A percentile compares a stretch with the other conserved stretches of the same genome.
Evolutionary conservation across 2,888 invertebrate genomes (phyloP).

Genomic region (Hyposoter didymator): DNA sequence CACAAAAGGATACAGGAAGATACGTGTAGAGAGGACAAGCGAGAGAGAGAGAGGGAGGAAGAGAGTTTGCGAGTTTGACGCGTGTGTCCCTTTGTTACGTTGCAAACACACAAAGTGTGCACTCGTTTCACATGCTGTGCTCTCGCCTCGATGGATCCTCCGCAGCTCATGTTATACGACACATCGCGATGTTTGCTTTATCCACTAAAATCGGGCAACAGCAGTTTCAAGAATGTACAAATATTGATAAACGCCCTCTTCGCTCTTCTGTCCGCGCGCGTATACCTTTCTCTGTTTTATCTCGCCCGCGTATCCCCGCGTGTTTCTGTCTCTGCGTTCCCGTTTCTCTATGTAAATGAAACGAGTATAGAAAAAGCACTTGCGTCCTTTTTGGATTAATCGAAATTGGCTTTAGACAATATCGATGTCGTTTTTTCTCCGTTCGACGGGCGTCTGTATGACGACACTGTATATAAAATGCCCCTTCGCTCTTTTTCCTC

Average conservation of each 20-base stretch:
- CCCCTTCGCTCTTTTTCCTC: constrained; percentile 6
- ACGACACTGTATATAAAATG: not conserved
- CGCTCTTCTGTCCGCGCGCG: not conserved
- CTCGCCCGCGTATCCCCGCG: not conserved
- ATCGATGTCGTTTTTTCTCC: constrained; percentile 38
- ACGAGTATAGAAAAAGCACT: not conserved
- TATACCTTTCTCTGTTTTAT: not conserved
- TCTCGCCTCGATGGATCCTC: not conserved
- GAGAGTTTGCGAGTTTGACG: not conserved
- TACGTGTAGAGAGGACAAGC: not conserved
- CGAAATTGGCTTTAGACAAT: constrained; percentile 35
- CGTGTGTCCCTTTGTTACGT: constrained; percentile 36
- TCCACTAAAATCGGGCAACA: constrained; percentile 45
- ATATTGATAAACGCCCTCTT: constrained; percentile 28
- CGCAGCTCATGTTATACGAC: not conserved
- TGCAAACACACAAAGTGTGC: constrained; percentile 10
- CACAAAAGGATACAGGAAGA: constrained; percentile 38
- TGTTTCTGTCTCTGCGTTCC: not conserved
- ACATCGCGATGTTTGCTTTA: constrained; percentile 39
- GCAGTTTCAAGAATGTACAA: constrained; percentile 40
- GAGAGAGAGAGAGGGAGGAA: not conserved
- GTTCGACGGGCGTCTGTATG: constrained; percentile 1
- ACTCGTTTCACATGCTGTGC: constrained; percentile 17
- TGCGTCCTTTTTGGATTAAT: constrained; percentile 43
- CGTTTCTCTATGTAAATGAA: constrained; percentile 1